A percentile compares a stretch with the other conserved stretches of the same genome.
These are phyloP conservation scores for Folsomia candida DNA, from an alignment of 2,888 invertebrate genomes.

Conservation along the genomic window DNA sequence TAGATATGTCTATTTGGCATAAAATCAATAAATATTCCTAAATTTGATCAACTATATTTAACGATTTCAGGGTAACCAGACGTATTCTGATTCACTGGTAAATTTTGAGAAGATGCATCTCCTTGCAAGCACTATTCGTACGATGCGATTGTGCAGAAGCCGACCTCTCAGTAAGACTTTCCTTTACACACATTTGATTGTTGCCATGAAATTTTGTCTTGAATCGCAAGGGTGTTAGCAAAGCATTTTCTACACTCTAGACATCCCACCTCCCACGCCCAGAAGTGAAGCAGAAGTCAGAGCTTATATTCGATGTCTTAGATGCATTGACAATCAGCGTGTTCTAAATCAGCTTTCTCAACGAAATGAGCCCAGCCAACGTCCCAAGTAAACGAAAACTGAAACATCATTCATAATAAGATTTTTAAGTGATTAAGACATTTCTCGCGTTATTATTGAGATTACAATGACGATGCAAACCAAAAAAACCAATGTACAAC, in stretches of 20 bases:
- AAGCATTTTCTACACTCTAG: slow-evolving; percentile 55
- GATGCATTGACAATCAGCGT: slow-evolving; percentile 77
- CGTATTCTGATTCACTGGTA: slow-evolving; percentile 70
- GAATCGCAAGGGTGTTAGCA: neutral
- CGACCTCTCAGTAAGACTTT: slow-evolving; percentile 63
- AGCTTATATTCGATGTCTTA: slow-evolving; percentile 68
- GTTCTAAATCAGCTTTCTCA: slow-evolving; percentile 74
- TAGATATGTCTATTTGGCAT: no score
- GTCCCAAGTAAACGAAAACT: slow-evolving; percentile 11
- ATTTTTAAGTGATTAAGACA: no score
- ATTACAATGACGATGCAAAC: no score
- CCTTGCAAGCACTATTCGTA: slow-evolving; percentile 77
- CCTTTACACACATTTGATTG: neutral
- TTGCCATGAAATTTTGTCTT: neutral
- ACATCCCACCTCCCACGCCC: slow-evolving; percentile 68
- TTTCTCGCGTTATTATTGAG: no score
- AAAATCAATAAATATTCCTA: no score
- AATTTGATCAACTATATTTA: no score
- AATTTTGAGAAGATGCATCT: slow-evolving; percentile 90
- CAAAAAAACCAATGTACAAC: no score
- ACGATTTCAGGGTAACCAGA: slow-evolving; percentile 85
- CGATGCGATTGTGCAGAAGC: slow-evolving; percentile 71
- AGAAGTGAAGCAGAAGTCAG: slow-evolving; percentile 69
- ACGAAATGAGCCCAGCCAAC: slow-evolving; percentile 67
- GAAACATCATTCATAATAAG: no score